phyloP scores from a whole-genome alignment of 2,888 invertebrate genomes.

The Dioctria rufipes region DNA sequence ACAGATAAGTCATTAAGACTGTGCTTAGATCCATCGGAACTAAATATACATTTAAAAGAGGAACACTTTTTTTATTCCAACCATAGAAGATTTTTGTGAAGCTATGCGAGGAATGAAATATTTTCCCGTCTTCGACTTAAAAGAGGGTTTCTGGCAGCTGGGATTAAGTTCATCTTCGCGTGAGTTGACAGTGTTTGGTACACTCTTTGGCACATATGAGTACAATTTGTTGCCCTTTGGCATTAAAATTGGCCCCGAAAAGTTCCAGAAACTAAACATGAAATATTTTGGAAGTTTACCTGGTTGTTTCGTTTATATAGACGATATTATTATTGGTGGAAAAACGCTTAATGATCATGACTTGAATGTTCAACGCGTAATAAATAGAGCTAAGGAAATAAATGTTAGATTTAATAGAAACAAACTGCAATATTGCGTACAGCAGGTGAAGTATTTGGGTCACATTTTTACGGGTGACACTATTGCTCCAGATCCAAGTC shows the following conservation, averaged over 20 bases:
- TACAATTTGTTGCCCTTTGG: slow-evolving; percentile 53
- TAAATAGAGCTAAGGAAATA: slow-evolving; percentile 40
- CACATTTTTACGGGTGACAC: neutral
- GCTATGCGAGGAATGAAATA: too few species aligned
- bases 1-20: slow-evolving; percentile 27
- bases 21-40: slow-evolving; percentile 5
- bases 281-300: too few species aligned
- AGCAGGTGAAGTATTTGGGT: slow-evolving; percentile 48
- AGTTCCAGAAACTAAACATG: too few species aligned
- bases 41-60: slow-evolving; percentile 20
- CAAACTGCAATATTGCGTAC: slow-evolving; percentile 46
- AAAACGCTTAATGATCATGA: neutral
- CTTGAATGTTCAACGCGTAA: slow-evolving; percentile 31
- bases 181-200: slow-evolving; percentile 58
- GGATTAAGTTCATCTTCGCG: slow-evolving; percentile 53
- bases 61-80: slow-evolving; percentile 51
- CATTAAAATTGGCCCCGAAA: too few species aligned
- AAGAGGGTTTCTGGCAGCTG: slow-evolving; percentile 56
- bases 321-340: slow-evolving; percentile 45
- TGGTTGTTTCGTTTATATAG: neutral
- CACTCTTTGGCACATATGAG: slow-evolving; percentile 57
- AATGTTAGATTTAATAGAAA: neutral
- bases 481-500: neutral
- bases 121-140: neutral
- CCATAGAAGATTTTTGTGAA: slow-evolving; percentile 59